Evolutionary conservation across 2,888 invertebrate genomes (phyloP).

Genomic region (Macrosoma leucophasiata): DNA sequence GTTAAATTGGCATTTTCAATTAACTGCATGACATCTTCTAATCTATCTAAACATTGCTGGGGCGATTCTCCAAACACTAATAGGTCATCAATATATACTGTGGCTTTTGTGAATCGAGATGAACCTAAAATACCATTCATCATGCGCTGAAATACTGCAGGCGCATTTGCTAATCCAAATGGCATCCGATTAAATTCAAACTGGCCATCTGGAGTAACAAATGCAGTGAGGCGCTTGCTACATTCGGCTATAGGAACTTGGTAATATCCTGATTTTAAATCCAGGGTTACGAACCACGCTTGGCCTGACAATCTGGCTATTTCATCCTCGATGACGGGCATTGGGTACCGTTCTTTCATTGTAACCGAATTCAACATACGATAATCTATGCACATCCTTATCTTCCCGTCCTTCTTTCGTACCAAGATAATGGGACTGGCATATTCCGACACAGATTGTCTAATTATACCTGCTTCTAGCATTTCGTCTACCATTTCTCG

Average conservation of each 20-base stretch:
- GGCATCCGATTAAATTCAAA: slow-evolving; percentile 15
- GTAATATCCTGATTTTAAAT: slow-evolving; percentile 19
- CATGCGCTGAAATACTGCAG: slow-evolving; percentile 15
- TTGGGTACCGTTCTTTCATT: slow-evolving; percentile 19
- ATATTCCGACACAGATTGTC: slow-evolving; percentile 24
- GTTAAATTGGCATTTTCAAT: slow-evolving; percentile 15
- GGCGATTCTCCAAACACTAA: slow-evolving; percentile 9
- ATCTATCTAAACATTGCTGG: slow-evolving; percentile 5
- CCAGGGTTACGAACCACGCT: slow-evolving; percentile 14
- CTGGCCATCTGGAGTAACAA: slow-evolving; percentile 18
- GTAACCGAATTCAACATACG: no score
- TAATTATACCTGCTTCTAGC: slow-evolving; percentile 24
- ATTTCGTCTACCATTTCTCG: slow-evolving; percentile 25
- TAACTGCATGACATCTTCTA: slow-evolving; percentile 6
- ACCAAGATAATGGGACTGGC: slow-evolving; percentile 28
- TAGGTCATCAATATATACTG: slow-evolving; percentile 15
- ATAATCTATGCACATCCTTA: slow-evolving; percentile 20
- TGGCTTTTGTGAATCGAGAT: slow-evolving; percentile 7
- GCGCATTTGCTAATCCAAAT: slow-evolving; percentile 17
- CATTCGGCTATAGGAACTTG: slow-evolving; percentile 5
- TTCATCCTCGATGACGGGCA: slow-evolving; percentile 23
- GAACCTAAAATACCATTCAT: slow-evolving; percentile 14
- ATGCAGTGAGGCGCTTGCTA: slow-evolving; percentile 8
- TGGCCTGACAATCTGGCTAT: slow-evolving; percentile 15
- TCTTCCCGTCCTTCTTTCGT: slow-evolving; percentile 18